Evolutionary conservation across 2,888 invertebrate genomes (phyloP).

Genomic region (Polylopha cassiicola): DNA sequence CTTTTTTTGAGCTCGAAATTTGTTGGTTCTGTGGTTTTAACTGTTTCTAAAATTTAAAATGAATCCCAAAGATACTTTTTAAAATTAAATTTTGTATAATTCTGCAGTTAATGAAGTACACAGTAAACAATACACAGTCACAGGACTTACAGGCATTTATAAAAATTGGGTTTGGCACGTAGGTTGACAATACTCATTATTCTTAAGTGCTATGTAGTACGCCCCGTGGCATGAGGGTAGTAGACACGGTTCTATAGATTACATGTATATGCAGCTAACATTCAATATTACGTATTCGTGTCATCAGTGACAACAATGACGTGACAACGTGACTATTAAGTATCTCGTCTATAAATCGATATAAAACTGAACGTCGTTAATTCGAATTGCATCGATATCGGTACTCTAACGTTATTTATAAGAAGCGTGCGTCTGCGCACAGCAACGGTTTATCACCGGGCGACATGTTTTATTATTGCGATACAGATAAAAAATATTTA

Average conservation of each 20-base stretch:
- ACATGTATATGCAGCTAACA: conserved; percentile 41
- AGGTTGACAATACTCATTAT: conserved; percentile 11
- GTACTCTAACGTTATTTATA: conserved; percentile 45
- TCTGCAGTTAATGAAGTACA: conserved; percentile 4
- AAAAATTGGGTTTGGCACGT: conserved; percentile 23
- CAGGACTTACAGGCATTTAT: conserved; percentile 16
- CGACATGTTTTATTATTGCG: no score
- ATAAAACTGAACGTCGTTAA: conserved; percentile 40
- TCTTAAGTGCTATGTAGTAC: conserved; percentile 19
- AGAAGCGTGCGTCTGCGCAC: conserved; percentile 28
- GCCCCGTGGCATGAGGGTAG: no score
- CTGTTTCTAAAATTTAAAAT: no score
- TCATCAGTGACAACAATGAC: conserved; percentile 21
- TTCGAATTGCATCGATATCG: conserved; percentile 40
- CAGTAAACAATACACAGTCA: conserved; percentile 10
- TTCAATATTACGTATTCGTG: conserved; percentile 53
- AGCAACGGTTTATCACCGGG: conserved; percentile 14
- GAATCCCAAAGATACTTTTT: no score
- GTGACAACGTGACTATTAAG: conserved; percentile 36
- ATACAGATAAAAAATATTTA: no score
- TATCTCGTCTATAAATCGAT: conserved; percentile 35
- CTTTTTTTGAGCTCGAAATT: no score
- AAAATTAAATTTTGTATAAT: no score
- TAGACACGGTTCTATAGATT: conserved; percentile 35
- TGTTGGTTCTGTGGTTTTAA: no score